phyloP scores from a whole-genome alignment of 92 coral and sea anemone genomes.

The Parazoanthus darwini region DNA sequence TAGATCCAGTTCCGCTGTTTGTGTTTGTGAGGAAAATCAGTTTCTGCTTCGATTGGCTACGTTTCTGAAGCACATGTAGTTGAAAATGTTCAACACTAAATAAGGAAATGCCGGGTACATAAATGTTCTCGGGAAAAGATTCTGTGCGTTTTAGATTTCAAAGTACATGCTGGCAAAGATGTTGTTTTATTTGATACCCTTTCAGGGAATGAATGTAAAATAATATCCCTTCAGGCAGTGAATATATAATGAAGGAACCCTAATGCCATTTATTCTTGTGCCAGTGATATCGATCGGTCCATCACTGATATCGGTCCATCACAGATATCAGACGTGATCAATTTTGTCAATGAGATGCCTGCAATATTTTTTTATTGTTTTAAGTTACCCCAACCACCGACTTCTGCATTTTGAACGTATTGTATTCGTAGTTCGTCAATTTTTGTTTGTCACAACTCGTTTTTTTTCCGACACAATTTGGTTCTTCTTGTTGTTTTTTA shows the following conservation, averaged over 20 bases:
- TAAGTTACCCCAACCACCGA: not conserved
- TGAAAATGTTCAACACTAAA: not conserved
- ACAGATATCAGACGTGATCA: not conserved
- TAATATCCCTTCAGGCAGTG: not conserved
- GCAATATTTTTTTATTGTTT: too few relatives aligned
- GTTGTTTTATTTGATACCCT: not conserved
- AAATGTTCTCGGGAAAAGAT: not conserved
- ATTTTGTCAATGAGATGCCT: not conserved
- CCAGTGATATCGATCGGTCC: not conserved
- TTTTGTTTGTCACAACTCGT: not conserved
- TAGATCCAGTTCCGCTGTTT: not conserved
- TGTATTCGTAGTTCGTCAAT: not conserved
- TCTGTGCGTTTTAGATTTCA: not conserved
- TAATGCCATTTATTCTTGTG: not conserved
- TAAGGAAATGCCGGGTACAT: not conserved
- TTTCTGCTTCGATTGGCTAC: not conserved
- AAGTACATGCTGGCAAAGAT: not conserved
- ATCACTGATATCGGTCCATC: not conserved
- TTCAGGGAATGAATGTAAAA: not conserved
- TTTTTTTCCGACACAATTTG: not conserved
- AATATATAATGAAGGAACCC: not conserved
- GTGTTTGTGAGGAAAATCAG: not conserved
- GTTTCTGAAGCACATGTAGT: not conserved
- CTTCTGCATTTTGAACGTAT: too few relatives aligned
- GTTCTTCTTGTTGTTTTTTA: too few relatives aligned